Evolutionary conservation across 1,140 invertebrate genomes (phyloP), one percentile per base, ranked within the genome.

Genomic region (Apis dorsata): DNA sequence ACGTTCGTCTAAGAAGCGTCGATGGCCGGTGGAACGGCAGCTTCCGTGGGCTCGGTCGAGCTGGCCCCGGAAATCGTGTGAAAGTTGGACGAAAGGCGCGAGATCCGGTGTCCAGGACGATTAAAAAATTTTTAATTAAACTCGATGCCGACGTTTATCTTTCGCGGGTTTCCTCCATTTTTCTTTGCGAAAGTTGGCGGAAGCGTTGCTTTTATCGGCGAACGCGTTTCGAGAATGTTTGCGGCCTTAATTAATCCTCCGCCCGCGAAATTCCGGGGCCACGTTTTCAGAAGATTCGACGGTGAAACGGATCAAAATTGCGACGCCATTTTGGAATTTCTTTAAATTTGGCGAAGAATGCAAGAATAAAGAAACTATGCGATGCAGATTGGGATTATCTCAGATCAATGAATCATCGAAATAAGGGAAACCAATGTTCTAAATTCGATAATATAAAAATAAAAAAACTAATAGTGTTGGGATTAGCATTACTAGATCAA

Each of bases 81-180:
- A 19, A 72, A 72, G 71, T 34, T 73, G 10, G 51, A 10, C 17
- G 21, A 73, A 24, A 2, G 51, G 24, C 53, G 24, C 53, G 51
- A 57, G 7, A 34, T 5, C 19, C 19, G 21, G 8, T 62, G 49
- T 62, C 59, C n/a, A 11, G n/a, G 28, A 10, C 24, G 60, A 73
- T 63, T 63, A 80, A 80, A 80, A 65, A 65, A 65, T 65, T 75
- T 80, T 80, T 80, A 80, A 80, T 80, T 80, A 80, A 73, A 80
- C 19, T 24, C 49, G 12, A 51, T 49, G 34, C 57, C 78, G 13
- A 44, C 75, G 78, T 72, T 72, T 63, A 51, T 59, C 24, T 21
- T 80, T 55, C 28, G 59, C 78, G 49, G 8, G 13, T 13, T 63
- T 71, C n/a, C 66, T 60, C 65, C 28, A 51, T 73, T 73, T 65